phyloP scores from a whole-genome alignment of 1,140 invertebrate species.

The Aleiodes sp. region DNA sequence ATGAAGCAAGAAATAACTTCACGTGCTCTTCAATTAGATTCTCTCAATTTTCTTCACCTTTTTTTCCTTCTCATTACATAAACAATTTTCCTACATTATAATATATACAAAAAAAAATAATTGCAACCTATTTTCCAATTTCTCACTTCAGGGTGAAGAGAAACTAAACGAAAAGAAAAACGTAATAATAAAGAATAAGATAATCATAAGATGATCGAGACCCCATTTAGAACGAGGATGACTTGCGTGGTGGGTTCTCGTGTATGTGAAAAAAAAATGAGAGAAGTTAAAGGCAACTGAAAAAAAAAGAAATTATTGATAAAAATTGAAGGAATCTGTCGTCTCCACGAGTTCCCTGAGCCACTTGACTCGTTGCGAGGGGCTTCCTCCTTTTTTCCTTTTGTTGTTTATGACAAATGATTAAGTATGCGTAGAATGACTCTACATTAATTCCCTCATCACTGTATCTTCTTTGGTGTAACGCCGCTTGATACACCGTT shows the following conservation, averaged over 20 bases:
- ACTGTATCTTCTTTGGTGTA: constrained; percentile 52
- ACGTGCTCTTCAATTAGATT: not conserved
- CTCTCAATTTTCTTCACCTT: not conserved
- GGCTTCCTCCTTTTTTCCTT: not conserved
- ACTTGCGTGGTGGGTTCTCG: not conserved
- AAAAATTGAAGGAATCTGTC: not conserved
- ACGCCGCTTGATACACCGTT: constrained; percentile 54
- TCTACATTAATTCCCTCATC: constrained; percentile 29
- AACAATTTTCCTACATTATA: not conserved
- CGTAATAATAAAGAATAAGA: not conserved
- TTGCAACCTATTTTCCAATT: not conserved
- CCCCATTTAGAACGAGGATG: constrained; percentile 7
- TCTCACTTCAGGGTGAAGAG: constrained; percentile 6
- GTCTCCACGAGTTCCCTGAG: not conserved
- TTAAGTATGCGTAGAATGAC: not conserved
- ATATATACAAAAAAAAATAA: not conserved
- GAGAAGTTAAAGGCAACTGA: not conserved
- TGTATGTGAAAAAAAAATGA: not conserved
- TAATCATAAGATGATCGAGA: not conserved
- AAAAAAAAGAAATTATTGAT: too few species aligned
- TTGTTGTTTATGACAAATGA: constrained; percentile 6
- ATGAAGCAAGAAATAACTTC: not conserved
- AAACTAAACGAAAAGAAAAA: not conserved
- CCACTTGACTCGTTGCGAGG: not conserved
- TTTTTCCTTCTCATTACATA: not conserved